Conservation (phyloP, 2,888 invertebrate species). For the Mystacides longicornis region DNA sequence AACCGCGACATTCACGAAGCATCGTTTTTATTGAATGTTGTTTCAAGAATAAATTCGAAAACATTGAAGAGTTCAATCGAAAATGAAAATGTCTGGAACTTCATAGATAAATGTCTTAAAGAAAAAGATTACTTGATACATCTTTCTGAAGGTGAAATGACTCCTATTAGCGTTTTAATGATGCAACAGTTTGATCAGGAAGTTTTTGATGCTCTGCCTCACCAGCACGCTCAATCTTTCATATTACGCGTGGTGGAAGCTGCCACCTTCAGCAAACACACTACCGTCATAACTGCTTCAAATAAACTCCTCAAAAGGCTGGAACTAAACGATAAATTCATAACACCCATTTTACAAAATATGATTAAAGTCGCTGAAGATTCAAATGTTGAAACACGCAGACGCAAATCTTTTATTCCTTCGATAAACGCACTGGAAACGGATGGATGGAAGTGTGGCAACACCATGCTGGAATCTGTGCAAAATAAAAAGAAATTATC, state of each 20-base stretch:
- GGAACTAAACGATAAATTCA: constrained; percentile 52
- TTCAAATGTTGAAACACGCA: constrained; percentile 34
- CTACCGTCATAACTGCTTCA: constrained; percentile 52
- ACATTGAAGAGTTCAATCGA: constrained; percentile 41
- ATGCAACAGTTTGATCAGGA: constrained; percentile 51
- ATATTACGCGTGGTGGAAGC: constrained; percentile 49
- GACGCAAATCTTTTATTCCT: constrained; percentile 44
- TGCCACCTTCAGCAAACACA: constrained; percentile 51
- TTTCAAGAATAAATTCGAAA: constrained; percentile 48
- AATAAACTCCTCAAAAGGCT: constrained; percentile 61
- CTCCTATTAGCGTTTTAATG: constrained; percentile 43
- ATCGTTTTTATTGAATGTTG: constrained; percentile 47
- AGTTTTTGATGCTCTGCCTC: constrained; percentile 46
- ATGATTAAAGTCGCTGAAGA: constrained; percentile 53
- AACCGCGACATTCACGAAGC: constrained; percentile 46
- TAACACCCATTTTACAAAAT: constrained; percentile 49
- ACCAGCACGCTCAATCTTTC: constrained; percentile 40
- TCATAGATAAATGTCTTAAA: constrained; percentile 49
- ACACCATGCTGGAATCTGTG: constrained; percentile 72
- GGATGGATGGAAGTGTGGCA: constrained; percentile 69
- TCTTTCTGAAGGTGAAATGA: constrained; percentile 35
- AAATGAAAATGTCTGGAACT: constrained; percentile 47
- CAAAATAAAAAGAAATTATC: constrained; percentile 78
- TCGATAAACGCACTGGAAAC: constrained; percentile 57
- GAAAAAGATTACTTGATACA: constrained; percentile 42